Percentiles rank a stretch among this genome's conserved stretches.
Evolutionary conservation across 2,797 vertebrate genomes (phyloP).

Genomic region (Fringilla coelebs): DNA sequence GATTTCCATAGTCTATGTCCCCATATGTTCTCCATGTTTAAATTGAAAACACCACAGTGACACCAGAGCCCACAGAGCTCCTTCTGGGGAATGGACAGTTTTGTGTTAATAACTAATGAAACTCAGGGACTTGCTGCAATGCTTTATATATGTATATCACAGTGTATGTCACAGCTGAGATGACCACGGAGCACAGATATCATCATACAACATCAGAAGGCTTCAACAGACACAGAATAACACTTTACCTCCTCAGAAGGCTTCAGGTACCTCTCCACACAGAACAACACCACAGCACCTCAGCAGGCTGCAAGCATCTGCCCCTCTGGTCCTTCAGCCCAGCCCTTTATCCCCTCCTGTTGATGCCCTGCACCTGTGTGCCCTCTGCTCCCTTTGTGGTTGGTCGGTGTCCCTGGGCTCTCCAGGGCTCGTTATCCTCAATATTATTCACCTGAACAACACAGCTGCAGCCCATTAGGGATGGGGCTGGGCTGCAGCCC

Average conservation of each 20-base stretch:
- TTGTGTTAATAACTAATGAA: constrained; percentile 54
- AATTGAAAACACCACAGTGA: background rate
- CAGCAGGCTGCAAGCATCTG: accelerated
- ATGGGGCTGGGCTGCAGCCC: background rate
- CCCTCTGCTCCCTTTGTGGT: background rate
- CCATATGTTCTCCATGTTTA: constrained; percentile 1
- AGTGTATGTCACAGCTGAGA: background rate
- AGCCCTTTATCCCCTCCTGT: background rate
- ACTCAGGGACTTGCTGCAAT: constrained; percentile 27
- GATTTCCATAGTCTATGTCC: background rate
- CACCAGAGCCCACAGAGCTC: constrained; percentile 6
- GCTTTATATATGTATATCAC: background rate
- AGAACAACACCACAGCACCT: accelerated
- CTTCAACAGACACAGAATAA: background rate
- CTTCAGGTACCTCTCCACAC: accelerated
- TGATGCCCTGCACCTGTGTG: background rate
- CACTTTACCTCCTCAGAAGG: background rate
- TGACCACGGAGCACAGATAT: background rate
- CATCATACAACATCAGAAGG: background rate
- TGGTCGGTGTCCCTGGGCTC: background rate
- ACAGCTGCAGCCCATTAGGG: background rate
- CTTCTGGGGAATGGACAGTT: constrained; percentile 26
- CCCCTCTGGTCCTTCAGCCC: background rate
- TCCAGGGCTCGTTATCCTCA: background rate
- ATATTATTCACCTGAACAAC: background rate